A percentile compares a stretch with the other conserved stretches of the same genome.
phyloP scores from a whole-genome alignment of 2,113 vertebrate species.

The Phyllostomus hastatus region DNA sequence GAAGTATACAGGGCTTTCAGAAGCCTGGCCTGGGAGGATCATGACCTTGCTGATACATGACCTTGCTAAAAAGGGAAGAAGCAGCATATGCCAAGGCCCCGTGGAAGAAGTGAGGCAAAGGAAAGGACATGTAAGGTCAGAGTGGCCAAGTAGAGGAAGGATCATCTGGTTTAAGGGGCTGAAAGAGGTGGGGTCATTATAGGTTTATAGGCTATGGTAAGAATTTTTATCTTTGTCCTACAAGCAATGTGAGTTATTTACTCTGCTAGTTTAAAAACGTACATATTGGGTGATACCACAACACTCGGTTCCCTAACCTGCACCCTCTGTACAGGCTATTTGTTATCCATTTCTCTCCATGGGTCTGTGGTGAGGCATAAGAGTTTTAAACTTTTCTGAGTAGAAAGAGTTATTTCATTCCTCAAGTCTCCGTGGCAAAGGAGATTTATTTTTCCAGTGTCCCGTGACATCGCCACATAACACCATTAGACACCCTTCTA shows the following conservation, averaged over 20 bases:
- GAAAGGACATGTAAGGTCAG: background rate
- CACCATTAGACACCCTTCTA: background rate
- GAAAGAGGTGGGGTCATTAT: background rate
- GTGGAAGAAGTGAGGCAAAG: background rate
- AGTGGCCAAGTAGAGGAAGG: background rate
- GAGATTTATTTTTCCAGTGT: background rate
- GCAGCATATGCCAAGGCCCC: background rate
- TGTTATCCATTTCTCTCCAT: background rate
- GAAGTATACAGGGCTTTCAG: background rate
- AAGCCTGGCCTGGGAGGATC: background rate
- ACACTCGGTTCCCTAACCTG: background rate
- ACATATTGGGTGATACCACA: background rate
- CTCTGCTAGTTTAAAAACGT: background rate
- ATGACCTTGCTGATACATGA: background rate
- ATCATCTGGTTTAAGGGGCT: background rate
- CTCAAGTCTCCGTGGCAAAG: background rate
- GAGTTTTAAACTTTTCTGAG: background rate
- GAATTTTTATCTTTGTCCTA: conserved; percentile 13
- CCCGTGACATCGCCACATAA: background rate
- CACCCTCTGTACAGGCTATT: background rate
- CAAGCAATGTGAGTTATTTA: background rate
- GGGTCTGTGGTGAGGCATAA: background rate
- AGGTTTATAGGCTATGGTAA: background rate
- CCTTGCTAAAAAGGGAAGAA: background rate
- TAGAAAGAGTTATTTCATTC: background rate